Conservation (phyloP, 2,888 invertebrate genomes). For the Synergus gifuensis region DNA sequence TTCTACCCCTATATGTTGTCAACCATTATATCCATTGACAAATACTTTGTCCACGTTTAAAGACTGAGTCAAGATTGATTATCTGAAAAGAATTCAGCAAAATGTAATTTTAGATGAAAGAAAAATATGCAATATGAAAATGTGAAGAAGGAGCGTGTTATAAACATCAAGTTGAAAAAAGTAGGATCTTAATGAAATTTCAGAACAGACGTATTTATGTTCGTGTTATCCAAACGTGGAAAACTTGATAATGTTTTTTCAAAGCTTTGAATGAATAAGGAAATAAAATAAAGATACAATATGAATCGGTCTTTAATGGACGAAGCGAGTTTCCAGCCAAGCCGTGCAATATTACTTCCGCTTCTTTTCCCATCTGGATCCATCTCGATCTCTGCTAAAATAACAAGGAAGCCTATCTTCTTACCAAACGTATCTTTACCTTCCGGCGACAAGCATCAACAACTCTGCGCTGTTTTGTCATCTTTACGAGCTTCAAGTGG, state of each 20-base stretch:
- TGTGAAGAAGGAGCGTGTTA: too few relatives aligned
- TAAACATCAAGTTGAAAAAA: too few relatives aligned
- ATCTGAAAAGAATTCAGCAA: not conserved
- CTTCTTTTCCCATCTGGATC: slow-evolving; percentile 56
- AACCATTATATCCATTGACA: not conserved
- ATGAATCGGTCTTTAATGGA: slow-evolving; percentile 72
- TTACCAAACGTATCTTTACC: slow-evolving; percentile 47
- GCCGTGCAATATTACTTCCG: slow-evolving; percentile 70
- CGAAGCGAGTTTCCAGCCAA: slow-evolving; percentile 73
- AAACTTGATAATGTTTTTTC: not conserved
- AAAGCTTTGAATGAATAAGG: slow-evolving; percentile 4
- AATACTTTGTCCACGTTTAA: slow-evolving; percentile 29
- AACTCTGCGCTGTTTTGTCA: slow-evolving; percentile 51
- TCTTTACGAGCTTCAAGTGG: slow-evolving; percentile 51
- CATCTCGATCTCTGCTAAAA: slow-evolving; percentile 46
- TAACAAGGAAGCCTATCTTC: slow-evolving; percentile 51
- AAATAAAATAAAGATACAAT: slow-evolving; percentile 49
- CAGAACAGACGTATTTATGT: too few relatives aligned
- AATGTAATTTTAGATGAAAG: not conserved
- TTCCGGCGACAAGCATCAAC: slow-evolving; percentile 49
- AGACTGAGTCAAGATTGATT: slow-evolving; percentile 29
- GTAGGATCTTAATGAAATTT: too few relatives aligned
- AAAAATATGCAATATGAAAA: too few relatives aligned
- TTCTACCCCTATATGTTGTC: not conserved
- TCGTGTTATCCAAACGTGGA: not conserved